phyloP scores from a whole-genome alignment of 2,888 invertebrate species.

The Ommatoiulus sabulosus region DNA sequence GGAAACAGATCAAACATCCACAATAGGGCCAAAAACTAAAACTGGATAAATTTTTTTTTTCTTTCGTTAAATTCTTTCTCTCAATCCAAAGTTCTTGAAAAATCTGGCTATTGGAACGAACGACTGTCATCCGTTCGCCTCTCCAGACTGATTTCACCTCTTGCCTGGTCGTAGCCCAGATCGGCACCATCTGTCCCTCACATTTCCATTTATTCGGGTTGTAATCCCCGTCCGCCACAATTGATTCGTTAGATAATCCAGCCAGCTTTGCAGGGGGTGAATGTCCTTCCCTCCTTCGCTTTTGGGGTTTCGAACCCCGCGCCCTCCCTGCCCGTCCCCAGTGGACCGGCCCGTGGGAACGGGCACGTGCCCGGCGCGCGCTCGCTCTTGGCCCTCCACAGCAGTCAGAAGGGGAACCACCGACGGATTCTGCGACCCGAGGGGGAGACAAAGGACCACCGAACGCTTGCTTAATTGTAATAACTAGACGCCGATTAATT shows the following conservation, averaged over 20 bases:
- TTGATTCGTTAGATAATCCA: neutral
- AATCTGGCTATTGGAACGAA: too few relatives aligned
- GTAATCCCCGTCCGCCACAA: neutral
- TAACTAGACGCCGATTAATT: neutral
- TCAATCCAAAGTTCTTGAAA: too few relatives aligned
- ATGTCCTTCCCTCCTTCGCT: neutral
- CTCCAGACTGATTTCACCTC: too few relatives aligned
- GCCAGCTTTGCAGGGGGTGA: neutral
- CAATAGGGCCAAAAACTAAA: too few relatives aligned
- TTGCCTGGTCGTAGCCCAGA: neutral
- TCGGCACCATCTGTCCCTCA: conserved; percentile 1
- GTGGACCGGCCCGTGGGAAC: neutral
- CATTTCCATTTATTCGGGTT: neutral
- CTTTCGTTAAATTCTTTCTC: too few relatives aligned
- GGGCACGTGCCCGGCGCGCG: conserved; percentile 13
- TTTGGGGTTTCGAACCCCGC: neutral
- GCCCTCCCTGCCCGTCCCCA: neutral
- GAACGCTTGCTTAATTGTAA: neutral
- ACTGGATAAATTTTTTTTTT: too few relatives aligned
- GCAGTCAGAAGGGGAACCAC: neutral
- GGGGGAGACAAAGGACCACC: neutral
- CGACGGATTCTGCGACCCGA: neutral
- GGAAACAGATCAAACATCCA: too few relatives aligned
- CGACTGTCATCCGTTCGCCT: too few relatives aligned
- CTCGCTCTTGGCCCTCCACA: neutral